Evolutionary conservation across 2,797 vertebrate species (phyloP), one percentile per base, ranked within the genome.

Genomic region (Chrysocyon brachyurus): DNA sequence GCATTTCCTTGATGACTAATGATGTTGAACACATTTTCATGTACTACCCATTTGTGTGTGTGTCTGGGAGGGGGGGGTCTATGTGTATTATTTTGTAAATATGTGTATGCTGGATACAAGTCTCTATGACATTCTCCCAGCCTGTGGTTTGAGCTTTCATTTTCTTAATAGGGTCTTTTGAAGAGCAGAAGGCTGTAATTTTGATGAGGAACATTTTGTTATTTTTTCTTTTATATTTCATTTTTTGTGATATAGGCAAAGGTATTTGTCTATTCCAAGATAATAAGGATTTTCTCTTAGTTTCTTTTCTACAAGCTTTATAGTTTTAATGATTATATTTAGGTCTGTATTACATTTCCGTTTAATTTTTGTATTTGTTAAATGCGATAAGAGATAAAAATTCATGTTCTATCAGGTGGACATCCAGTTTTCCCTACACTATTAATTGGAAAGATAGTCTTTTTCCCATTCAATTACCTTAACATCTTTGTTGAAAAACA

Each of bases 281-380:
- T 87, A 33, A 36, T 68, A 22, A 87, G 56, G 1, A 81, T 33
- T 84, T 81, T 90, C 9, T 83, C n/a, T 56, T 79, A 66, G 12
- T 68, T 40, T 81, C 40, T 79, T 36, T 68, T 16, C 21, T 84
- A n/a, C 61, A 72, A 78, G 17, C 10, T 72, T 78, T 78, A 77
- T 78, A 6, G 11, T 88, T 88, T 84, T 70, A 78, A 31, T 49
- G 36, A 82, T 68, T 54, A 81, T n/a, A 79, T 49, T 84, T 81
- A 87, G 16, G 59, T 56, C 19, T 84, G 12, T 78, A 40, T 61
- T 87, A 12, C 17, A 82, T 87, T 83, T 91, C 72, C 85, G 72
- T 56, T 92, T 79, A 77, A 94, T 92, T 56, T 92, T 75, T 82
- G 5, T 91, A 46, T 52, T 36, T 91, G 28, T 40, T 54, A 15